A percentile compares a stretch with the other conserved stretches of the same genome.
Conservation (phyloP, 2,888 invertebrate species). For the Eupithecia abbreviata region DNA sequence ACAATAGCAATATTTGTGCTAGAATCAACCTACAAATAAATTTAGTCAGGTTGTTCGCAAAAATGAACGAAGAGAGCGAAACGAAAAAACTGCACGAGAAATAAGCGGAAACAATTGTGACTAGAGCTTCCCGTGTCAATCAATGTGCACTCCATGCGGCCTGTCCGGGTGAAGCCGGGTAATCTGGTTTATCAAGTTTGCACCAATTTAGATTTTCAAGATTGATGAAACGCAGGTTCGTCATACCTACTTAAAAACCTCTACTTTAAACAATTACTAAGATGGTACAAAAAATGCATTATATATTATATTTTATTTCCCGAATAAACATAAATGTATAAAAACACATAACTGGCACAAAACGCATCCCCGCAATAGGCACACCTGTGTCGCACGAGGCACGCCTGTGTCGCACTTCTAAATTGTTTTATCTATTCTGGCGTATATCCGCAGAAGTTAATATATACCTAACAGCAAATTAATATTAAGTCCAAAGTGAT, state of each 20-base stretch:
- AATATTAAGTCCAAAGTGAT: background rate
- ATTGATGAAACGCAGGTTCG: too few relatives aligned
- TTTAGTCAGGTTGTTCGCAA: background rate
- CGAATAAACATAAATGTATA: background rate
- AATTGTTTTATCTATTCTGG: background rate
- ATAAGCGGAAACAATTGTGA: background rate
- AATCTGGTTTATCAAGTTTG: background rate
- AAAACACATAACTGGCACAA: background rate
- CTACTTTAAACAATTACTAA: background rate
- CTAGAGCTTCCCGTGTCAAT: background rate
- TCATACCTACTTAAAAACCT: background rate
- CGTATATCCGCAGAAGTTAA: background rate
- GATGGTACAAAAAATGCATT: background rate
- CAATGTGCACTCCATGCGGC: background rate
- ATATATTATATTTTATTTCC: background rate
- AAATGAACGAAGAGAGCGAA: background rate
- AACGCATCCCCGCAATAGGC: too few relatives aligned
- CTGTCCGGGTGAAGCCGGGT: background rate
- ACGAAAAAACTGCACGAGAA: background rate
- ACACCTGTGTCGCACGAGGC: too few relatives aligned
- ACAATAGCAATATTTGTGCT: background rate
- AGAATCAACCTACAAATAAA: background rate
- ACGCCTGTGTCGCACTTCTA: background rate
- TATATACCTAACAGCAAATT: background rate
- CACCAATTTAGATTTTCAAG: background rate